These are phyloP conservation scores for Lobophora halterata DNA, from an alignment of 2,888 invertebrate genomes.

Conservation along the genomic window DNA sequence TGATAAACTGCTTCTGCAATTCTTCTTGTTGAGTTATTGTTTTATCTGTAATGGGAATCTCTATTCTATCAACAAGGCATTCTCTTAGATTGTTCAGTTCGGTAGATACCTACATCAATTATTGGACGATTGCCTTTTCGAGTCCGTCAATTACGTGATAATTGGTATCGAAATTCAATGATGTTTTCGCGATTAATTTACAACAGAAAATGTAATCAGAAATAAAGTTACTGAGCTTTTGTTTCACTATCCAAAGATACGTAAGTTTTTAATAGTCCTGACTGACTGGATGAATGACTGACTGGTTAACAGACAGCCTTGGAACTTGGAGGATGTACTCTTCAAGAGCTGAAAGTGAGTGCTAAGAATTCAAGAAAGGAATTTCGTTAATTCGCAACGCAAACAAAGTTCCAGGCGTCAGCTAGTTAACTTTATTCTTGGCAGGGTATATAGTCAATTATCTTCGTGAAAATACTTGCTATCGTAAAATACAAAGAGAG, in stretches of 20 bases:
- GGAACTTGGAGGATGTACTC: too few species aligned
- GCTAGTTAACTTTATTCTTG: too few species aligned
- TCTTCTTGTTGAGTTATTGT: constrained; percentile 29
- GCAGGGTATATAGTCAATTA: too few species aligned
- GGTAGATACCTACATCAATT: constrained; percentile 1
- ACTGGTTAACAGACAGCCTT: too few species aligned
- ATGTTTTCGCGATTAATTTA: constrained; percentile 8
- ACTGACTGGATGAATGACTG: too few species aligned
- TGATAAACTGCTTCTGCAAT: constrained; percentile 39
- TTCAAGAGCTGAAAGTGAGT: too few species aligned
- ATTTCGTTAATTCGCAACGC: too few species aligned
- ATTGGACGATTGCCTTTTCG: constrained; percentile 10
- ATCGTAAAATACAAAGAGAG: too few species aligned
- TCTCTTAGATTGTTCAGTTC: constrained; percentile 11
- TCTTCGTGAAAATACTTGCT: too few species aligned
- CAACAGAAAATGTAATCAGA: constrained; percentile 14
- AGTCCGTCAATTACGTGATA: constrained; percentile 19
- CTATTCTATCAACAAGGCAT: constrained; percentile 1
- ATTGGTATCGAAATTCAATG: constrained; percentile 12
- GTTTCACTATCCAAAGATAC: constrained; percentile 18
- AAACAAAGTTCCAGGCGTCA: too few species aligned
- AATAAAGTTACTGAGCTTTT: constrained; percentile 14
- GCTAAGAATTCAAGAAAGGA: too few species aligned
- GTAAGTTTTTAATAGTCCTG: too few species aligned
- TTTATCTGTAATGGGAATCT: constrained; percentile 18